Conservation (phyloP, 2,888 invertebrate species). For the Tipula confusa region DNA sequence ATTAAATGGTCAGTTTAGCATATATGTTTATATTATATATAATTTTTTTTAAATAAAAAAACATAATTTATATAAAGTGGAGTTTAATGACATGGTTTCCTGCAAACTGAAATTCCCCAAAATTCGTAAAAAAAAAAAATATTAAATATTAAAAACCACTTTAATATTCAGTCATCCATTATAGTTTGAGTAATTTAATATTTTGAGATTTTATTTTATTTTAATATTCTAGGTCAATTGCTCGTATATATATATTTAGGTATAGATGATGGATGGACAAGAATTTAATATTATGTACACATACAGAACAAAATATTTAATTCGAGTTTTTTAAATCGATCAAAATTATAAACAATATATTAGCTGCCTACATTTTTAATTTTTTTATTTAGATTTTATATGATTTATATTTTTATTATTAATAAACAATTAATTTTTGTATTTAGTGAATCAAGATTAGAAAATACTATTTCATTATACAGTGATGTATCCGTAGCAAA, state of each 20-base stretch:
- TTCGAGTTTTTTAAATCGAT: neutral
- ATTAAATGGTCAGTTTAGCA: neutral
- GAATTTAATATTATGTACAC: neutral
- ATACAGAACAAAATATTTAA: neutral
- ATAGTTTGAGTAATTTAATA: neutral
- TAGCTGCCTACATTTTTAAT: neutral
- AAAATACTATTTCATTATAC: no score
- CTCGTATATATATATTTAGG: neutral
- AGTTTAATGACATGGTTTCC: slow-evolving; percentile 5
- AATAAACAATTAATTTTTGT: neutral
- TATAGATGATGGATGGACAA: neutral
- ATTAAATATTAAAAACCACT: neutral
- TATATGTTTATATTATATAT: no score
- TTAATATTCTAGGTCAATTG: neutral
- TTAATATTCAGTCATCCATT: slow-evolving; percentile 12
- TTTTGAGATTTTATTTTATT: neutral
- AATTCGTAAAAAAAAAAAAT: neutral
- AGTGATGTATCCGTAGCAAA: neutral
- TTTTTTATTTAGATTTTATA: neutral
- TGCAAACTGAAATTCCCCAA: neutral
- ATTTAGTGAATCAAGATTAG: neutral
- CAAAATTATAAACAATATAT: neutral
- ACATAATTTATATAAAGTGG: neutral
- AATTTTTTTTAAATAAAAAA: neutral
- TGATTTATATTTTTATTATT: neutral